Conservation (phyloP, 2,888 invertebrate species). For the Timema cristinae region DNA sequence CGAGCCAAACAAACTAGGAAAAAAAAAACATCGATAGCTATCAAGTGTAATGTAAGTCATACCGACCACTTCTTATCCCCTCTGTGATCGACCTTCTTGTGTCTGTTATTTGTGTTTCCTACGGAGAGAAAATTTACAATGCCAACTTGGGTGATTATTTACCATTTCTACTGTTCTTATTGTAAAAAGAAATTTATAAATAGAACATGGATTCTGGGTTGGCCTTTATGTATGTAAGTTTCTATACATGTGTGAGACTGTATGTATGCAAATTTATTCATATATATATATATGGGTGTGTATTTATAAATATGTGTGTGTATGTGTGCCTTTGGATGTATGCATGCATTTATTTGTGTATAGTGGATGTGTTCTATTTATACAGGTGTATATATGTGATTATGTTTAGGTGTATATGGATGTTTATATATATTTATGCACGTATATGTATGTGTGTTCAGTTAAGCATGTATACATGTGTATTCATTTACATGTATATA, state of each 20-base stretch:
- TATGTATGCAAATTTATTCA: neutral
- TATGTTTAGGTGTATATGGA: neutral
- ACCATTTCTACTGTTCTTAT: neutral
- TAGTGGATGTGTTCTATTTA: neutral
- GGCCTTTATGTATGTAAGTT: neutral
- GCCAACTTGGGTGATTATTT: too few relatives aligned
- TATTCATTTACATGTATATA: neutral
- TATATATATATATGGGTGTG: neutral
- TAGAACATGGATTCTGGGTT: neutral
- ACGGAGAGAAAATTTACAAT: too few relatives aligned
- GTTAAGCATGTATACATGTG: neutral
- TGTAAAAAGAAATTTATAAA: neutral
- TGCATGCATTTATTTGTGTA: conserved; percentile 4
- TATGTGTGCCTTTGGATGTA: neutral
- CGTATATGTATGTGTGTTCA: neutral
- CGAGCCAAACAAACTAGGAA: too few relatives aligned
- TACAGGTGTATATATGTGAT: conserved; percentile 1
- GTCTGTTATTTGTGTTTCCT: too few relatives aligned
- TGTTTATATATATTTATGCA: neutral
- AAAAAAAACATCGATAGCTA: too few relatives aligned
- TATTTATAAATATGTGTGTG: neutral
- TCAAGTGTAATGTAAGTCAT: too few relatives aligned
- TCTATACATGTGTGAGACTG: neutral
- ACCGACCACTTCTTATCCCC: too few relatives aligned
- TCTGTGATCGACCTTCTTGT: too few relatives aligned